Conservation (phyloP, 2,888 invertebrate genomes). For the Drosophila lutescens region DNA sequence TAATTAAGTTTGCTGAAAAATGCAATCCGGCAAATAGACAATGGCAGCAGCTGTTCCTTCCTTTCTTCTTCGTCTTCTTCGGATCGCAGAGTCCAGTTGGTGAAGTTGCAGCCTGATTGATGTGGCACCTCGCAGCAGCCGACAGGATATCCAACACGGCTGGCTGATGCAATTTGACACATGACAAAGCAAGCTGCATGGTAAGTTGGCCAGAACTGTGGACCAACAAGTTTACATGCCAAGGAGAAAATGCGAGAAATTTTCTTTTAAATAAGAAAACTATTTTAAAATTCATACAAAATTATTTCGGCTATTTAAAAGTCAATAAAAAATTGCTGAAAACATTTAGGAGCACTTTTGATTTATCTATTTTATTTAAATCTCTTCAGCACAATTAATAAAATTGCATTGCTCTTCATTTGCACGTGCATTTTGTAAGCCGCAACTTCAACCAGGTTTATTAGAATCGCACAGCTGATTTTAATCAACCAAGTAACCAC, state of each 20-base stretch:
- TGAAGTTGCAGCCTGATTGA: constrained; percentile 51
- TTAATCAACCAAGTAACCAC: constrained; percentile 1
- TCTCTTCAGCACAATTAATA: neutral
- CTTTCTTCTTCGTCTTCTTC: neutral
- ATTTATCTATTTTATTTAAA: neutral
- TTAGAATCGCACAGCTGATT: neutral
- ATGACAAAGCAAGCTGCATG: constrained; percentile 24
- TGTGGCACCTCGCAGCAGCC: constrained; percentile 47
- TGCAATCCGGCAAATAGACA: constrained; percentile 40
- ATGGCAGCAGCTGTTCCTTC: constrained; percentile 28
- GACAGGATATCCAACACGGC: constrained; percentile 37
- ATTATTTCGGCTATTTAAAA: neutral
- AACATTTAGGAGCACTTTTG: neutral
- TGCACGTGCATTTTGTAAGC: constrained; percentile 4
- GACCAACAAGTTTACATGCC: neutral
- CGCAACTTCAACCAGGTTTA: neutral
- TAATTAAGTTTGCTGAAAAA: constrained; percentile 63
- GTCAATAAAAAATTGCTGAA: neutral
- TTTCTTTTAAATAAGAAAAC: no score
- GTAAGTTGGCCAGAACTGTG: constrained; percentile 1
- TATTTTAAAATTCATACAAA: neutral
- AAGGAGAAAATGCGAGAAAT: no score
- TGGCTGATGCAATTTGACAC: constrained; percentile 45
- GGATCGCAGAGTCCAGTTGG: constrained; percentile 13
- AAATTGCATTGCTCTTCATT: constrained; percentile 9